Conservation (phyloP, 2,113 vertebrate genomes). For the Murina feae region DNA sequence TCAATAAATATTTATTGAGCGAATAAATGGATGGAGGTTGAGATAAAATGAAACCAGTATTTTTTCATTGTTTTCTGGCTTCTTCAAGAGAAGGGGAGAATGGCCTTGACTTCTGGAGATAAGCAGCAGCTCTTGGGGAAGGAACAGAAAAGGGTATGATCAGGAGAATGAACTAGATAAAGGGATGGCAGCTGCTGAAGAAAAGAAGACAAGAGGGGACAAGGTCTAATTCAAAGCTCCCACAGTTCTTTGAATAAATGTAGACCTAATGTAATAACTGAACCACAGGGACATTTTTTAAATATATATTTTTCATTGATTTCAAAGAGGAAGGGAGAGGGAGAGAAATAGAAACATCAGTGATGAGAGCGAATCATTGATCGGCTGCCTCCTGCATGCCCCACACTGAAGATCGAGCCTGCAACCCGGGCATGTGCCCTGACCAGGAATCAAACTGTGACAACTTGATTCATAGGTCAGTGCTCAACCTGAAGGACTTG, state of each 20-base stretch:
- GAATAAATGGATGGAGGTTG: background rate
- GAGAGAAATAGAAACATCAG: too few relatives aligned
- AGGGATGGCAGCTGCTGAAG: background rate
- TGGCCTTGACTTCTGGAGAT: background rate
- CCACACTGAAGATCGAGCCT: too few relatives aligned
- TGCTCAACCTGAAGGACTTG: too few relatives aligned
- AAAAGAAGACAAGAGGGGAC: background rate
- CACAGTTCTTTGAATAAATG: background rate
- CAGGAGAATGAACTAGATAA: background rate
- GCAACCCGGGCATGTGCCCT: too few relatives aligned
- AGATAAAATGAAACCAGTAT: background rate
- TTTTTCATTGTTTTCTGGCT: background rate
- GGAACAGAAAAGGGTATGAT: background rate
- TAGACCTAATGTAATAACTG: background rate
- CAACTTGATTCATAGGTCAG: too few relatives aligned
- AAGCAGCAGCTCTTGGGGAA: background rate
- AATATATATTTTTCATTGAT: too few relatives aligned
- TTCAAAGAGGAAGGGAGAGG: too few relatives aligned
- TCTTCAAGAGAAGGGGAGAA: background rate
- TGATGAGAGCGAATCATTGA: too few relatives aligned
- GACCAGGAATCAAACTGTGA: too few relatives aligned
- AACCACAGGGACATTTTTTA: slow-evolving; percentile 28
- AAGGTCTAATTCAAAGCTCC: slow-evolving; percentile 3
- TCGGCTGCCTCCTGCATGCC: too few relatives aligned
- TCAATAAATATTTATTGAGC: background rate